Evolutionary conservation across 2,888 invertebrate genomes (phyloP).

Genomic region (Drepanosiphum platanoidis): DNA sequence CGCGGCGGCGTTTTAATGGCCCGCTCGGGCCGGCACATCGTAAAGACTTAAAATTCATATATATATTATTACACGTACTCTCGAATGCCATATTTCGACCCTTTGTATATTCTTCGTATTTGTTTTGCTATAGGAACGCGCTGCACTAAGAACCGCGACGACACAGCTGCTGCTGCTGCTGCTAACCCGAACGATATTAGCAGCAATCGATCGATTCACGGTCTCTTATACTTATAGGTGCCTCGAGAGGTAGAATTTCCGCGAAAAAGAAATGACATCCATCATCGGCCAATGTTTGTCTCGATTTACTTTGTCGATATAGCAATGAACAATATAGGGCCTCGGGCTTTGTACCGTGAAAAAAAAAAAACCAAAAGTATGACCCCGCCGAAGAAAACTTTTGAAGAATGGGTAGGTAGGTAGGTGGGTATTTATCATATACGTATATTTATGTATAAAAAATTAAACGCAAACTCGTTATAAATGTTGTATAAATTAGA

Average conservation of each 20-base stretch:
- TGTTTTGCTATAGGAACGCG: background rate
- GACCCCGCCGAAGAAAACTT: too few species aligned
- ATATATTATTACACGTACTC: too few species aligned
- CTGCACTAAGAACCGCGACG: background rate
- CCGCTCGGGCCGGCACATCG: background rate
- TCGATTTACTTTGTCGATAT: too few species aligned
- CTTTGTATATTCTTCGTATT: slow-evolving; percentile 1
- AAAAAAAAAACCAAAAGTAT: too few species aligned
- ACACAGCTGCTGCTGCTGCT: slow-evolving; percentile 1
- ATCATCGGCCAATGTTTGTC: background rate
- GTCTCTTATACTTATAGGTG: background rate
- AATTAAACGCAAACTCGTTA: too few species aligned
- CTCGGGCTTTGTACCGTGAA: too few species aligned
- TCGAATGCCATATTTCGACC: background rate
- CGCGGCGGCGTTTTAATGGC: background rate
- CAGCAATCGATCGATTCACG: slow-evolving; percentile 3
- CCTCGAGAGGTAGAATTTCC: background rate
- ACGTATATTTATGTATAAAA: too few species aligned
- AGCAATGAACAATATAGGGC: too few species aligned
- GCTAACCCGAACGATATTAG: background rate
- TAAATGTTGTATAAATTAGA: too few species aligned
- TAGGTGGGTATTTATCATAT: too few species aligned
- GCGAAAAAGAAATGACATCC: background rate
- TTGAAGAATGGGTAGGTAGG: too few species aligned
- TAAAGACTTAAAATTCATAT: background rate